phyloP scores from a whole-genome alignment of 2,113 vertebrate genomes.

The Pachycephala philippinensis region DNA sequence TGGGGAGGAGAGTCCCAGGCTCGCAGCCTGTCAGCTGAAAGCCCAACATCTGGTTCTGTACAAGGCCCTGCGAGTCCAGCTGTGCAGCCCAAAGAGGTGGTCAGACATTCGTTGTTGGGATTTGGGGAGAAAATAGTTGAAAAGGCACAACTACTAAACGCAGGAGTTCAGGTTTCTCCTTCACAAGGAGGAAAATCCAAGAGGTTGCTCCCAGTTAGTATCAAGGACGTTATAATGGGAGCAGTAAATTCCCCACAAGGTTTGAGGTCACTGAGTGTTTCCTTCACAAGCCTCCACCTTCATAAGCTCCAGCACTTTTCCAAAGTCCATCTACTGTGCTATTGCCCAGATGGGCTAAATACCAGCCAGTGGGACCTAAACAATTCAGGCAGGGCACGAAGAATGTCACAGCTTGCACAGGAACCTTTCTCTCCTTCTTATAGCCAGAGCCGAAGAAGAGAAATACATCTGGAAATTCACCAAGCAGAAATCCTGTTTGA shows the following conservation, averaged over 20 bases:
- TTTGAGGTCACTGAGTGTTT: not conserved
- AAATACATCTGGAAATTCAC: not conserved
- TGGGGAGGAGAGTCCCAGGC: not conserved
- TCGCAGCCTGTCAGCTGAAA: not conserved
- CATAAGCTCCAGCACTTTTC: not conserved
- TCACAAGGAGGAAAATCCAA: not conserved
- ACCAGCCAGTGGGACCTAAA: not conserved
- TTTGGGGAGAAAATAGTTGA: not conserved
- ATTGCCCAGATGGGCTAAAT: not conserved
- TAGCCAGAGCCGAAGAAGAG: not conserved
- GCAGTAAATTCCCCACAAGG: not conserved
- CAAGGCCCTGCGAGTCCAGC: not conserved
- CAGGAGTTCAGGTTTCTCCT: not conserved
- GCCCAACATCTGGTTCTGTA: not conserved
- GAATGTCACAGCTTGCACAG: not conserved
- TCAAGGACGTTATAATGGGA: not conserved
- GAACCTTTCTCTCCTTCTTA: not conserved
- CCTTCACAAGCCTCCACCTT: not conserved
- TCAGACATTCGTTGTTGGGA: accelerated
- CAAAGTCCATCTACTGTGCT: not conserved
- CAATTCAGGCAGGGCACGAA: not conserved
- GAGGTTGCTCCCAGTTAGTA: not conserved
- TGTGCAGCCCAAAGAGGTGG: accelerated
- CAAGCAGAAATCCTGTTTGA: not conserved
- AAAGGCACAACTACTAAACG: not conserved